Percentiles rank a stretch among this genome's conserved stretches.
These are phyloP conservation scores for Vimba vimba DNA, from an alignment of 2,113 vertebrate species.

Conservation along the genomic window DNA sequence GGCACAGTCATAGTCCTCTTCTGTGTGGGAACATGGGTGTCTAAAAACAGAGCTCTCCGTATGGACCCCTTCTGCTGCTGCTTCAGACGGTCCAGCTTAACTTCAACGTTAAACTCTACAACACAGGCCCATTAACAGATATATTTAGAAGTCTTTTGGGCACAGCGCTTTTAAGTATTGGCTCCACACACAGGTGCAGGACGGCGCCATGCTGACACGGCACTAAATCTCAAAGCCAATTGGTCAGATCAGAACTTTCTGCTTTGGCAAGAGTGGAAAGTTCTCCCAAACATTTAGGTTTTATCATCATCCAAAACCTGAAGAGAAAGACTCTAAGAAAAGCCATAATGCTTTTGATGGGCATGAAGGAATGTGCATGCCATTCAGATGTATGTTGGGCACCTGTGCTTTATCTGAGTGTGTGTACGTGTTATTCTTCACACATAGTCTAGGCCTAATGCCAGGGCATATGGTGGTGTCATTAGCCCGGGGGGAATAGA, in stretches of 20 bases:
- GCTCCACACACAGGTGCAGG: background rate
- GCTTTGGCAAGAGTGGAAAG: background rate
- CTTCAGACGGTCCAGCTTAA: conserved; percentile 86
- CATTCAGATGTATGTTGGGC: conserved; percentile 4
- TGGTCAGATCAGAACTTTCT: background rate
- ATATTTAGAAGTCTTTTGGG: conserved; percentile 32
- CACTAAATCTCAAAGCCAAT: conserved; percentile 5
- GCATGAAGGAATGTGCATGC: conserved; percentile 26
- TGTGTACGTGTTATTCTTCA: conserved; percentile 21
- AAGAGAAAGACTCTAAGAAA: background rate
- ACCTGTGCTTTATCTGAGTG: conserved; percentile 26
- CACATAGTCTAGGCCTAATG: conserved; percentile 33
- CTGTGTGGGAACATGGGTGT: conserved; percentile 77
- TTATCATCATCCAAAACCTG: conserved; percentile 24
- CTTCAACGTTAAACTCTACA: conserved; percentile 85
- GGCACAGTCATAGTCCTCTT: conserved; percentile 72
- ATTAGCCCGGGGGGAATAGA: conserved; percentile 24
- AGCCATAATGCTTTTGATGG: background rate
- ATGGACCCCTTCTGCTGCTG: conserved; percentile 86
- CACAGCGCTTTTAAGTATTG: background rate
- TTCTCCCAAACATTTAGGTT: background rate
- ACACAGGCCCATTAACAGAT: conserved; percentile 35
- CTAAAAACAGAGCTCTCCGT: conserved; percentile 83
- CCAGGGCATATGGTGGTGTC: conserved; percentile 31
- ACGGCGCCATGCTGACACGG: background rate